Evolutionary conservation across 2,113 vertebrate species (phyloP).

Genomic region (Grammatotria lemairii): DNA sequence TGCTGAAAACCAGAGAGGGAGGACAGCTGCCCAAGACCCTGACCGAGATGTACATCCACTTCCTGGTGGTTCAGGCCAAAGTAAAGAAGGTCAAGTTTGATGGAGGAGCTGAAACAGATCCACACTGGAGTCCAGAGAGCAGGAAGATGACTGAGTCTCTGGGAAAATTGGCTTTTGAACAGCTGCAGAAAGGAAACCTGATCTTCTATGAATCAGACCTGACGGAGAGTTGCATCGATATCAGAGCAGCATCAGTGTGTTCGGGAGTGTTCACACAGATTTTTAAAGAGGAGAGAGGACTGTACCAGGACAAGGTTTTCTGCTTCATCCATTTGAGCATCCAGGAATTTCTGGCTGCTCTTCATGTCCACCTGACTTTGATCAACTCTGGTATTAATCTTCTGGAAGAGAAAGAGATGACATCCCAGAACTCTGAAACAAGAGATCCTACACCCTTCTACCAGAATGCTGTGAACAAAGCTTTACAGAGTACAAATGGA

Average conservation of each 20-base stretch:
- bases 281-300: neutral
- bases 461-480: neutral
- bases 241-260: neutral
- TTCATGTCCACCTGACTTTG: neutral
- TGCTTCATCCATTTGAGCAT: neutral
- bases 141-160: accelerated
- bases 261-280: neutral
- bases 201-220: neutral
- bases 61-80: neutral
- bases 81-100: neutral
- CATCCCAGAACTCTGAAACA: neutral
- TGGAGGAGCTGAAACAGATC: neutral
- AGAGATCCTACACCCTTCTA: neutral
- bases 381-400: neutral
- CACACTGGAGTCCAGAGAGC: neutral
- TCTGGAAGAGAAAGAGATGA: neutral
- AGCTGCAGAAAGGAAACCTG: neutral
- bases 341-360: neutral
- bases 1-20: neutral
- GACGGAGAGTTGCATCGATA: accelerated
- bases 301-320: neutral
- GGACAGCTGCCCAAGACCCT: neutral
- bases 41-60: neutral
- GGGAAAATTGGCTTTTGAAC: neutral
- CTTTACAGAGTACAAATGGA: neutral